Base-by-base conservation (phyloP, 2,888 invertebrate genomes). In the Laothoe populi region DNA sequence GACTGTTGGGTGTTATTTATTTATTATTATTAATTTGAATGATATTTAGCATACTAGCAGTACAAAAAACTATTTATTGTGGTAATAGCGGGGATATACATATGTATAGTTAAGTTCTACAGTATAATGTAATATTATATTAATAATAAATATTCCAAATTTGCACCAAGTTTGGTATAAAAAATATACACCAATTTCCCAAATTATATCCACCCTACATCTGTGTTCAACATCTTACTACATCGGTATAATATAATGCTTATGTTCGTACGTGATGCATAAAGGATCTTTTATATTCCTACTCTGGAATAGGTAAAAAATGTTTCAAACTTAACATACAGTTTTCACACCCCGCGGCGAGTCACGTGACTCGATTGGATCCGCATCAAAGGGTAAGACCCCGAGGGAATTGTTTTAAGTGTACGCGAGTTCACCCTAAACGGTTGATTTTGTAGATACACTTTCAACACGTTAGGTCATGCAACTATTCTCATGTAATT, bases 201-300 rank as follows among this genome's bases (percentile, higher is more conserved):
- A 63, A 62, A 57, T 59, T 58, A 60, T 60, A 59, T 59, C 40
- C 62, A 62, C 57, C 62, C 44, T 40, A 57, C 42, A 61, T 63
- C 63, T 62, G 61, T 65, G 38, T 65, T 49, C 57, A 64, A 68
- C 66, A 67, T 67, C 65, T 67, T 64, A 63, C 66, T 64, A 57
- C 63, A 60, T 23, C 60, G 26, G 69, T 64, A 82, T 81, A 73
- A 83, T 79, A 77, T 75, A 77, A 73, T 80, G 77, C 80, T 85
- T 83, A 84, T 75, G 75, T 73, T 66, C 64, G 77, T 74, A 85
- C 86, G 84, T 85, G 84, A 70, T 78, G 74, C 72, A 76, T 78
- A 78, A 81, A 82, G 68, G 70, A 68, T 69, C 75, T 78, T 80
- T 81, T 78, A 78, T 81, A 75, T 70, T 70, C 73, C 42, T 62